phyloP scores from a whole-genome alignment of 2,797 vertebrate species.

The Luscinia luscinia region DNA sequence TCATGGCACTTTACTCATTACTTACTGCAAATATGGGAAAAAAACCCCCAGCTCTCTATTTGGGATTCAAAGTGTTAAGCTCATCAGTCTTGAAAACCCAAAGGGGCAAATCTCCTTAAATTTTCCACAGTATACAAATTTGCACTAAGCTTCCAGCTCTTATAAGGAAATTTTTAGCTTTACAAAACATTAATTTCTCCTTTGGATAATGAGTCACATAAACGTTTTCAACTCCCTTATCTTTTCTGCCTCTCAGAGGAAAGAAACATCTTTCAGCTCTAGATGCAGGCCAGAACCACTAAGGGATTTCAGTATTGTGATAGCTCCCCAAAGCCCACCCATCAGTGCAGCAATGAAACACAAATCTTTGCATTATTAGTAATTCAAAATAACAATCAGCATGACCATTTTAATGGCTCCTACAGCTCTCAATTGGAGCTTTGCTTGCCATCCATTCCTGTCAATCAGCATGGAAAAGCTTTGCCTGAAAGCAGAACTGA shows the following conservation, averaged over 20 bases:
- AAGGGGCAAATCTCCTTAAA: neutral
- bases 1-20: neutral
- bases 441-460: slow-evolving; percentile 15
- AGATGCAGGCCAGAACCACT: neutral
- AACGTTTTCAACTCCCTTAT: slow-evolving; percentile 49
- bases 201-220: slow-evolving; percentile 35
- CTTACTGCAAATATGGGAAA: neutral
- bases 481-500: slow-evolving; percentile 40
- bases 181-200: slow-evolving; percentile 18
- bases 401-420: neutral
- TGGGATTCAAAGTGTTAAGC: neutral
- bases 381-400: slow-evolving; percentile 61
- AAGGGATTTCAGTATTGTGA: slow-evolving; percentile 3
- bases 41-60: neutral
- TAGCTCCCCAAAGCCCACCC: slow-evolving; percentile 17
- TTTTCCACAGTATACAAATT: neutral
- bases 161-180: neutral
- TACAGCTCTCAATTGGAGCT: slow-evolving; percentile 29
- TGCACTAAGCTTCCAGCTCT: slow-evolving; percentile 12
- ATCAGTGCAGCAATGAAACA: slow-evolving; percentile 45
- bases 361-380: slow-evolving; percentile 56
- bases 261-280: slow-evolving; percentile 31
- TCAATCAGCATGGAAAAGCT: slow-evolving; percentile 54
- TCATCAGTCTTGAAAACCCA: neutral
- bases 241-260: slow-evolving; percentile 20